Conservation (phyloP, 2,888 invertebrate genomes). For the Sepioteuthis lessoniana region DNA sequence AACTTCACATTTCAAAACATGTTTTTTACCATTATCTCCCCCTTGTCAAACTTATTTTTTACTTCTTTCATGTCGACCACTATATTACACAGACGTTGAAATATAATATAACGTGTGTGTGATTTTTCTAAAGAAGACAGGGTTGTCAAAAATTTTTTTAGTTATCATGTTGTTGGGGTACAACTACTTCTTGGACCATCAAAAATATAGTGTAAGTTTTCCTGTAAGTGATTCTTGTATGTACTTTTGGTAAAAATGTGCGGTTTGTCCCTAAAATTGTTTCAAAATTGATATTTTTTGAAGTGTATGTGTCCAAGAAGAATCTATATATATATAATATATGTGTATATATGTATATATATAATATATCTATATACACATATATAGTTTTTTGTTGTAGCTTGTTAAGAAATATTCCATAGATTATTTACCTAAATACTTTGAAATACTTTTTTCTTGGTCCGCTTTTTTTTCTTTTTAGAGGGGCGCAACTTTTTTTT, state of each 20-base stretch:
- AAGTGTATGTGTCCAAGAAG: background rate
- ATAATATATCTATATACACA: too few species aligned
- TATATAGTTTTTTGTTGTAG: too few species aligned
- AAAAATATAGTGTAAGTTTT: conserved; percentile 10
- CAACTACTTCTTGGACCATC: conserved; percentile 5
- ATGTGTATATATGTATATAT: too few species aligned
- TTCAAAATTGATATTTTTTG: background rate
- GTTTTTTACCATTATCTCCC: conserved; percentile 33
- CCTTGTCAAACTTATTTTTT: conserved; percentile 33
- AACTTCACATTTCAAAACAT: background rate
- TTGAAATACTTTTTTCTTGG: background rate
- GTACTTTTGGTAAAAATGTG: background rate
- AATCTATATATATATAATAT: too few species aligned
- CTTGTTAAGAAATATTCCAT: too few species aligned
- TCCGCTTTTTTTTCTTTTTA: background rate
- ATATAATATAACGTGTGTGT: conserved; percentile 6
- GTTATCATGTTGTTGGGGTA: conserved; percentile 15
- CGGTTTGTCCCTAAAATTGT: background rate
- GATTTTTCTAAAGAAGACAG: background rate
- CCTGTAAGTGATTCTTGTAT: background rate
- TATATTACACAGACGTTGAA: background rate
- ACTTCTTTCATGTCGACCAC: background rate
- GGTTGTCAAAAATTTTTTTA: background rate
- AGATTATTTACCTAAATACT: background rate
- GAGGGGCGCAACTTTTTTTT: background rate